Conservation (phyloP, 2,888 invertebrate genomes). For the Acheta domesticus region DNA sequence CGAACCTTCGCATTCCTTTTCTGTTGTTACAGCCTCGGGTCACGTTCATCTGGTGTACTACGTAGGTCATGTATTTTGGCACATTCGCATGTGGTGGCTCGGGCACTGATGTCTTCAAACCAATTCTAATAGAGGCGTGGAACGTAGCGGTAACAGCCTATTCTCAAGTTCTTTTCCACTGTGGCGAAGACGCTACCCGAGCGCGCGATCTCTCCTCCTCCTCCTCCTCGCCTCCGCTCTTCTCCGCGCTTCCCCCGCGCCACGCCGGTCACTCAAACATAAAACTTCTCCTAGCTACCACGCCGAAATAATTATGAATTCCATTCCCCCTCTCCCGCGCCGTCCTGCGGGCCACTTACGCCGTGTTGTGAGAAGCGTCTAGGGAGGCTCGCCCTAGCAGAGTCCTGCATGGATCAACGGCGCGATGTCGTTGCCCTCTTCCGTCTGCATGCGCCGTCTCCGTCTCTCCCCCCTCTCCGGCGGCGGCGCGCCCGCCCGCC, state of each 20-base stretch:
- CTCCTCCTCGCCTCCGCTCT: neutral
- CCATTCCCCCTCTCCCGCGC: constrained; percentile 38
- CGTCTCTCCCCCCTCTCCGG: constrained; percentile 21
- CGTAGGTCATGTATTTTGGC: no score
- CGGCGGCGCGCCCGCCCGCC: constrained; percentile 20
- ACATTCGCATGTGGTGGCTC: no score
- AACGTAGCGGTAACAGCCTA: neutral
- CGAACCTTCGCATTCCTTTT: no score
- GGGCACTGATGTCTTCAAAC: neutral
- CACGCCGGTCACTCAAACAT: neutral
- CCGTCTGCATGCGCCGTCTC: constrained; percentile 40
- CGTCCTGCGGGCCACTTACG: constrained; percentile 31
- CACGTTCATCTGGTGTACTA: no score
- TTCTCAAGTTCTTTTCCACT: neutral
- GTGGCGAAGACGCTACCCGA: neutral
- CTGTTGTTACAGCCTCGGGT: no score
- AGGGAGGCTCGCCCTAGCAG: constrained; percentile 26
- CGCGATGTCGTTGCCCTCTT: constrained; percentile 48
- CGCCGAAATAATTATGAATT: constrained; percentile 38
- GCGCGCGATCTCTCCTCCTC: neutral
- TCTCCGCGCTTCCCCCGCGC: neutral
- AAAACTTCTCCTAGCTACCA: constrained; percentile 30
- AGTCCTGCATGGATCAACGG: constrained; percentile 23
- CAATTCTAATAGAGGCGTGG: neutral
- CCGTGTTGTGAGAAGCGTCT: constrained; percentile 32